Conservation (phyloP, 2,888 invertebrate genomes). For the Drosophila imparisetae region DNA sequence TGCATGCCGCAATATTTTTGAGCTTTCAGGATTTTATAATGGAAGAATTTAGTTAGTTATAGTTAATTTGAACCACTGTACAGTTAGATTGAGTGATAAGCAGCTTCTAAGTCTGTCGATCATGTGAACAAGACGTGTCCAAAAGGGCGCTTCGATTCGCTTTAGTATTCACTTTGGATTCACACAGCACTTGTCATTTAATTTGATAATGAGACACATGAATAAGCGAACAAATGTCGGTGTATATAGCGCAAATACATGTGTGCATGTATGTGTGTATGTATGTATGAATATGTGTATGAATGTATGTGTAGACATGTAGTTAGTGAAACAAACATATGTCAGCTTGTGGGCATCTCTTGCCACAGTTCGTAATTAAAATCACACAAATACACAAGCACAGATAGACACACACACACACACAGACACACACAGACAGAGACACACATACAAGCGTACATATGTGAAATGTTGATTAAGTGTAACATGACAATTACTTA, state of each 20-base stretch:
- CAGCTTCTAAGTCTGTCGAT: constrained; percentile 1
- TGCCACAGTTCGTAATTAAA: constrained; percentile 43
- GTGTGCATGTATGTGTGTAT: not conserved
- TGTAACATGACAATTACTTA: constrained; percentile 74
- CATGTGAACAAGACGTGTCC: constrained; percentile 65
- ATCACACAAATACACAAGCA: constrained; percentile 18
- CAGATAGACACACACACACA: constrained; percentile 10
- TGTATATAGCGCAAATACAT: constrained; percentile 19
- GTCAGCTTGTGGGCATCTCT: constrained; percentile 23
- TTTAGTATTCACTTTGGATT: constrained; percentile 30
- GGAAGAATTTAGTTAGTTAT: not conserved
- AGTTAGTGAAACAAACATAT: constrained; percentile 37
- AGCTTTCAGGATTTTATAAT: too few species aligned
- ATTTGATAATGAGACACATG: constrained; percentile 47
- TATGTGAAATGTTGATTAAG: constrained; percentile 63
- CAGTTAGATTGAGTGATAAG: constrained; percentile 16
- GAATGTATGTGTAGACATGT: constrained; percentile 1
- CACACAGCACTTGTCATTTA: constrained; percentile 17
- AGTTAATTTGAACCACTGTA: constrained; percentile 11
- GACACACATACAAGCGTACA: not conserved
- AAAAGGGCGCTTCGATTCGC: constrained; percentile 24
- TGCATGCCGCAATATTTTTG: not conserved
- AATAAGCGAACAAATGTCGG: constrained; percentile 20
- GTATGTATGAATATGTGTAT: not conserved
- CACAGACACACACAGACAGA: not conserved